These are phyloP conservation scores for Poecilia gillii DNA, from an alignment of 2,797 vertebrate genomes.

Conservation along the genomic window DNA sequence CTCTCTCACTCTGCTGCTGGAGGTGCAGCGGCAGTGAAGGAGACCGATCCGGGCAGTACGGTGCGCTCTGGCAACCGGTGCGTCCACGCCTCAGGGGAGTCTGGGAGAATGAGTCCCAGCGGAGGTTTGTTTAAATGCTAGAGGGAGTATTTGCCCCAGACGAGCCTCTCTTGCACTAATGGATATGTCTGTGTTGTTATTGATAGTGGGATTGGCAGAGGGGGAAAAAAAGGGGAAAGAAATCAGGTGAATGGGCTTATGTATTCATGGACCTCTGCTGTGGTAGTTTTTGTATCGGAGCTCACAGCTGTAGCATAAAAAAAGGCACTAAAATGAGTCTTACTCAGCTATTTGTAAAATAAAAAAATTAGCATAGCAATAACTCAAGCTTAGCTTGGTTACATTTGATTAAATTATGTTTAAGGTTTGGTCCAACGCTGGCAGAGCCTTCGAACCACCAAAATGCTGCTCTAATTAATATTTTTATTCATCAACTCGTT, in stretches of 20 bases:
- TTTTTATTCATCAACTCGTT: neutral
- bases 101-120: slow-evolving; percentile 76
- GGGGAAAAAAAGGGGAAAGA: slow-evolving; percentile 31
- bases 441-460: neutral
- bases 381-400: neutral
- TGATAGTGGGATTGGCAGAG: slow-evolving; percentile 66
- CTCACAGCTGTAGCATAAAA: slow-evolving; percentile 15
- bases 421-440: neutral
- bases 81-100: slow-evolving; percentile 73
- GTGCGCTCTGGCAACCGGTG: slow-evolving; percentile 53
- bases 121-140: slow-evolving; percentile 79
- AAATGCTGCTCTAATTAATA: neutral
- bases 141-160: slow-evolving; percentile 75
- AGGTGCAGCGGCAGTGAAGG: slow-evolving; percentile 56
- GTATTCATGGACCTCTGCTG: slow-evolving; percentile 55
- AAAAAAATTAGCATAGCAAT: neutral
- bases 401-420: neutral
- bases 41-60: slow-evolving; percentile 62
- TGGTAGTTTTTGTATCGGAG: slow-evolving; percentile 33
- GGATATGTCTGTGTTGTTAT: slow-evolving; percentile 78
- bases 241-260: slow-evolving; percentile 52
- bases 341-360: slow-evolving; percentile 4
- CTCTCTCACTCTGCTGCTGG: slow-evolving; percentile 36
- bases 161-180: slow-evolving; percentile 70
- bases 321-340: neutral